These are phyloP conservation scores for Rhodophaea formosa DNA, from an alignment of 2,888 invertebrate species.

Conservation along the genomic window DNA sequence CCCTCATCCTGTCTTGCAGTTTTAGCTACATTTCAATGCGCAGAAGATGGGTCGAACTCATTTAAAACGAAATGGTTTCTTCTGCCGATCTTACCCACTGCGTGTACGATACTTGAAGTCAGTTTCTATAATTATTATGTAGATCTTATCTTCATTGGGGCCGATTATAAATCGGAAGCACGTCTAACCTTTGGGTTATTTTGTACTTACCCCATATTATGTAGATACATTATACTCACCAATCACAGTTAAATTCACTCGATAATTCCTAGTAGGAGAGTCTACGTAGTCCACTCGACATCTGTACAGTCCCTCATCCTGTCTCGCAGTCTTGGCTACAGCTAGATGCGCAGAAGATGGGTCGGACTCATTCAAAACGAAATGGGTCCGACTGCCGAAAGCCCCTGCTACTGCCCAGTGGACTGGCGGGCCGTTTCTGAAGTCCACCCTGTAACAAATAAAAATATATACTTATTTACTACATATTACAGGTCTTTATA, in stretches of 20 bases:
- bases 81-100: constrained; percentile 88
- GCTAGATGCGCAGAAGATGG: constrained; percentile 87
- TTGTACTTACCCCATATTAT: too few relatives aligned
- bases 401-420: constrained; percentile 91
- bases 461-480: neutral
- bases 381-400: constrained; percentile 87
- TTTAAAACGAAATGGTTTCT: constrained; percentile 88
- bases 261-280: constrained; percentile 92
- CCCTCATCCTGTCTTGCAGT: constrained; percentile 89
- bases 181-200: too few relatives aligned
- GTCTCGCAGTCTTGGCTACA: constrained; percentile 85
- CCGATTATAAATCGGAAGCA: too few relatives aligned
- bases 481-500: too few relatives aligned
- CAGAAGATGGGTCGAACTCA: constrained; percentile 85
- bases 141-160: too few relatives aligned
- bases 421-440: constrained; percentile 86
- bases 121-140: too few relatives aligned
- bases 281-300: constrained; percentile 94
- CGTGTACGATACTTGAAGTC: too few relatives aligned
- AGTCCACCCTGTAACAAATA: constrained; percentile 85
- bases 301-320: constrained; percentile 92
- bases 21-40: constrained; percentile 87
- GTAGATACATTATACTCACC: constrained; percentile 81
- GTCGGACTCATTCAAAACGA: constrained; percentile 86
- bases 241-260: constrained; percentile 92